These are phyloP conservation scores for Perccottus glenii DNA, from an alignment of 2,113 vertebrate genomes.

Conservation along the genomic window DNA sequence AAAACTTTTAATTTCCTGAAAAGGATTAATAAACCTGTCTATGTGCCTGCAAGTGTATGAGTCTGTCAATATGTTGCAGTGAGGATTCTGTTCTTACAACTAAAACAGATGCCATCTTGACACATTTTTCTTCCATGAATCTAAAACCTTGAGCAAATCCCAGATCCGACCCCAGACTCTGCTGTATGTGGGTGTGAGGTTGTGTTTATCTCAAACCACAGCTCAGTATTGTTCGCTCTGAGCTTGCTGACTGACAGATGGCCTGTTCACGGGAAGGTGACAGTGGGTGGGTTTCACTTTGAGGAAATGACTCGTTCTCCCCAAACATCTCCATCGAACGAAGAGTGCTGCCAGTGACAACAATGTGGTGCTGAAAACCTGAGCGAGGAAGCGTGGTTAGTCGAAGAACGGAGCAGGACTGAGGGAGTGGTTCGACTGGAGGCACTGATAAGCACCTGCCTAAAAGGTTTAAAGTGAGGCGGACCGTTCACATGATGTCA, in stretches of 20 bases:
- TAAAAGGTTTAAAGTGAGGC: no score
- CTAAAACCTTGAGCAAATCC: no score
- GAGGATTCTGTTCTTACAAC: no score
- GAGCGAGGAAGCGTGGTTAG: constrained; percentile 35
- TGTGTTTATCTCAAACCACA: constrained; percentile 44
- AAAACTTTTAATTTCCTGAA: no score
- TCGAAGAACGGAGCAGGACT: constrained; percentile 64
- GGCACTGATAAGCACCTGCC: constrained; percentile 82
- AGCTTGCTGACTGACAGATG: constrained; percentile 55
- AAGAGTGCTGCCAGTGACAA: constrained; percentile 79
- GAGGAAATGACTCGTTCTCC: constrained; percentile 85
- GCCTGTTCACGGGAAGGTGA: constrained; percentile 48
- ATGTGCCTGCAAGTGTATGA: no score
- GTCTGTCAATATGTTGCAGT: no score
- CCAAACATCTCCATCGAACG: constrained; percentile 80
- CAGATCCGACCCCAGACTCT: no score
- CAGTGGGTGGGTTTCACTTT: constrained; percentile 20
- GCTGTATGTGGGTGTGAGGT: constrained; percentile 40
- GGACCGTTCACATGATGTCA: constrained; percentile 28
- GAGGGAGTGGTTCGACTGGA: constrained; percentile 79
- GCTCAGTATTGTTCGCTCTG: constrained; percentile 62
- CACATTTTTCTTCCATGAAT: no score
- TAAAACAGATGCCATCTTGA: no score
- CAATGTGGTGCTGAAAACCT: constrained; percentile 86
- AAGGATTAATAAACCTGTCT: no score